phyloP scores from a whole-genome alignment of 2,797 vertebrate species.

The Tinamus major region DNA sequence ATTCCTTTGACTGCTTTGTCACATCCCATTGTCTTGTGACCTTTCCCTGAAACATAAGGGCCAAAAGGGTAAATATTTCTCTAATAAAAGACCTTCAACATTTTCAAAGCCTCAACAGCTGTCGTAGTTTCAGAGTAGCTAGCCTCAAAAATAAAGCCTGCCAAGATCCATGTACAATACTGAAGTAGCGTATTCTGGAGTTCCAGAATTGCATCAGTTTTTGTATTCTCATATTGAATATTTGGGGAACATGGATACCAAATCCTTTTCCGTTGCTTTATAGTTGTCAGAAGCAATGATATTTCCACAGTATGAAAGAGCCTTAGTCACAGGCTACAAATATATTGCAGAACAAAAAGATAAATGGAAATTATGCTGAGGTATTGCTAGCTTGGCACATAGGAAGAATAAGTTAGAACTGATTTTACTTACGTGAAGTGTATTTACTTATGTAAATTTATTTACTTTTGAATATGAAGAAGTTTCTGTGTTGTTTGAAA shows the following conservation, averaged over 20 bases:
- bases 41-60: not conserved
- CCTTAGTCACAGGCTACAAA: not conserved
- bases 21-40: not conserved
- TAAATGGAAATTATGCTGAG: not conserved
- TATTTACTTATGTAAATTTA: conserved; percentile 6
- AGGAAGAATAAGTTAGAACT: not conserved
- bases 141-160: not conserved
- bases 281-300: not conserved
- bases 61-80: not conserved
- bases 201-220: not conserved
- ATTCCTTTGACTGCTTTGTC: not conserved
- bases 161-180: not conserved
- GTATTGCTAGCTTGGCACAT: conserved; percentile 6
- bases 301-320: not conserved
- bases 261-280: not conserved
- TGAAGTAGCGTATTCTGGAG: not conserved
- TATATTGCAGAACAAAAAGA: not conserved
- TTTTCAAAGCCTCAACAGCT: not conserved
- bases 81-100: not conserved
- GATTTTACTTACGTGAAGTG: not conserved
- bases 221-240: not conserved
- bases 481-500: conserved; percentile 31
- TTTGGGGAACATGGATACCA: not conserved
- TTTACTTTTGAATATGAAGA: conserved; percentile 37
- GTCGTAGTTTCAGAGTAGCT: not conserved